These are phyloP conservation scores for Orbicella faveolata DNA, from an alignment of 64 coral and sea anemone genomes.

Conservation along the genomic window DNA sequence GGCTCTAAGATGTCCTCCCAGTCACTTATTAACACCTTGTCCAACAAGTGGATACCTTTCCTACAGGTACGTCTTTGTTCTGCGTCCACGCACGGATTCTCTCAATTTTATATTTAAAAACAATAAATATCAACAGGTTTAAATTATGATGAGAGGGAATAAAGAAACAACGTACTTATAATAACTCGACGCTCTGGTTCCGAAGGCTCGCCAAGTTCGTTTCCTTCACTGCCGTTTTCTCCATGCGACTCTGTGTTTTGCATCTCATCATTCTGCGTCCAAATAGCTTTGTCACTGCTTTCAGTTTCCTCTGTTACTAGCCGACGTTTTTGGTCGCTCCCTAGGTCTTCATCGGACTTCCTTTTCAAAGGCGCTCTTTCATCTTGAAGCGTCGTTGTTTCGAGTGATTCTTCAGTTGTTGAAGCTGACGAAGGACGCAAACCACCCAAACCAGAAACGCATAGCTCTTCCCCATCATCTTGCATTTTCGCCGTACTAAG, in stretches of 20 bases:
- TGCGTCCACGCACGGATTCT: no score
- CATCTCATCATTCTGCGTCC: background rate
- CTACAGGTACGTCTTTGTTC: no score
- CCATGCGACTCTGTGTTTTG: background rate
- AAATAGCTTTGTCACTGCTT: background rate
- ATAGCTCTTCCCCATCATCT: background rate
- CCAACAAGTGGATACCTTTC: no score
- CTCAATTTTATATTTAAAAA: no score
- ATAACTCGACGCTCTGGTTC: constrained; percentile 32
- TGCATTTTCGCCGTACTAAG: background rate
- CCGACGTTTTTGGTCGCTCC: background rate
- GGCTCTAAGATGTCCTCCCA: no score
- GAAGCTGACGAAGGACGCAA: no score
- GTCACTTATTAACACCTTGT: no score
- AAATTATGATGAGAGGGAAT: no score
- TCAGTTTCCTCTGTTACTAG: background rate
- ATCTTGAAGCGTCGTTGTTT: background rate
- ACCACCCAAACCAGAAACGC: background rate
- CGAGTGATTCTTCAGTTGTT: background rate
- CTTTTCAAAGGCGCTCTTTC: constrained; percentile 6
- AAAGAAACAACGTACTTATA: constrained; percentile 1
- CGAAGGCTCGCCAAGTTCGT: no score
- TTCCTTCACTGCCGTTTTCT: no score
- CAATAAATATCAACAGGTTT: no score
- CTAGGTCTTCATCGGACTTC: constrained; percentile 20